Base-by-base conservation (phyloP, 2,113 vertebrate genomes). In the Bos javanicus region DNA sequence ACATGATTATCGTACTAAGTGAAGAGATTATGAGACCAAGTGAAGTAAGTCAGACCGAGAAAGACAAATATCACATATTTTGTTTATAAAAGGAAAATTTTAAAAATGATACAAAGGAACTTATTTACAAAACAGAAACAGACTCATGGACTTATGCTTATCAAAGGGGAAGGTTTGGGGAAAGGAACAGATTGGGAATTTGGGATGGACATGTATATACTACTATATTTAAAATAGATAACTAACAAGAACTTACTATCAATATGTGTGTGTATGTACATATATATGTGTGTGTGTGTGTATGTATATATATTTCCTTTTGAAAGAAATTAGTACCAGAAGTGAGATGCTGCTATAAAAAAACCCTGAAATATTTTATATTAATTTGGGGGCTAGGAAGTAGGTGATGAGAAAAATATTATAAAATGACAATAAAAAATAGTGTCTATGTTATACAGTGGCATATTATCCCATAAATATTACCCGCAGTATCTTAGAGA, bases 381-480 rank as follows among this genome's bases (percentile, higher is more conserved):
- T 87, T 92, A 74, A 64, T 88, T 81, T 87, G 15, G 59, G 56
- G 14, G 54, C 36, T 33, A 84, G 28, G 26, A 48, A 52, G 30
- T 46, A 81, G 8, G 17, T 14, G 57, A 60, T 30, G 33, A 92
- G 39, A n/a, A 78, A 46, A 71, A 2, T 60, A 9, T 74, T 78
- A 52, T 9, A 33, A 52, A 74, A 97, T 25, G 78, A 95, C 21
- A 60, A 95, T 97, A 50, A 80, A 88, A 93, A 95, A 90, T 11
- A 78, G 19, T 87, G n/a, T 57, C 30, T 91, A 6, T 81, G 43
- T 89, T 56, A 13, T 23, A 4, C 64, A 81, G 46, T 46, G 25
- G 15, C 33, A 96, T 84, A 87, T 83, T 82, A 82, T 54, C 92
- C 43, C 9, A 4, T 39, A 83, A 92, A 39, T 87, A 78, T 83